Base-by-base conservation (phyloP, 1,140 invertebrate species). In the Heliconius eleuchia region DNA sequence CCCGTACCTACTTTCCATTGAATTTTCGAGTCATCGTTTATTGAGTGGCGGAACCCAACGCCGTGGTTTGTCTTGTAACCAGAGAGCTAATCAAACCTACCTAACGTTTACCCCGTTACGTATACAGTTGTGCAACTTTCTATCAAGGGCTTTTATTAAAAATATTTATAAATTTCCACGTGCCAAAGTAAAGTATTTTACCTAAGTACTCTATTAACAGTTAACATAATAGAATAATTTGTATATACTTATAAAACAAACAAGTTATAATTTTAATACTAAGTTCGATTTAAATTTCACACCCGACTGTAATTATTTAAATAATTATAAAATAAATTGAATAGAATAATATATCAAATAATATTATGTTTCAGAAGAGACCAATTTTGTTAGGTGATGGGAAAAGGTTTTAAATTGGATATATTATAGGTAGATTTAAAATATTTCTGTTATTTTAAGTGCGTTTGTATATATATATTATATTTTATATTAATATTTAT, bases 211-310 rank as follows among this genome's bases (percentile, higher is more conserved):
- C n/a, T 60, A 23, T 60, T 60, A 60, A 60, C 19, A 60, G 9
- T 7, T 60, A n/a, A 60, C n/a, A 60, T 23, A 23, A 23, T 60
- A 23, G n/a, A 60, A 60, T 60, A 27, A 60, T 60, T 60, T 27
- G n/a, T 60, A 60, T 60, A 60, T 60, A 60, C n/a, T 23, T 60
- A 60, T 60, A 60, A 60, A 60, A 60, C 57, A 23, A 23, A 23
- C 57, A 23, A n/a, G n/a, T 60, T 30, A 13, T 66, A 27, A 66
- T 66, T 66, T 27, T 4, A 66, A 66, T 66, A 66, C 9, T 16
- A 66, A 66, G 60, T 23, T 9, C 9, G 27, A 30, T 30, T 66
- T 27, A 5, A 30, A 66, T 66, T 66, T 66, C 60, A 66, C 60
- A 66, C 60, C 23, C 23, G 11, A 27, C 60, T 66, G 60, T 23